Base-by-base conservation (phyloP, 2,797 vertebrate species). In the Loriculus beryllinus region DNA sequence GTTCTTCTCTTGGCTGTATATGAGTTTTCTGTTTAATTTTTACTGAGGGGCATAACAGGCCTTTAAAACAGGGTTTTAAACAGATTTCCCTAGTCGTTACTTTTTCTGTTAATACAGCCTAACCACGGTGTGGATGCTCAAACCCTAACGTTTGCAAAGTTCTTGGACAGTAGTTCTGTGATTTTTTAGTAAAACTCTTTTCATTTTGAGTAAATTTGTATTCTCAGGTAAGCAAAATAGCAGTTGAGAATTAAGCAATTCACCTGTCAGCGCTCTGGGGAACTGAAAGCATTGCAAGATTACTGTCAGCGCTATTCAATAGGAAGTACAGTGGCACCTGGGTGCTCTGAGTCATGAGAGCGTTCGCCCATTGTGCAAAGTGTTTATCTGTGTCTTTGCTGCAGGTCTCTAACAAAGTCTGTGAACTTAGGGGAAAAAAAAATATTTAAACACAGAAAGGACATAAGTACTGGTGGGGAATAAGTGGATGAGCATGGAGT, bases 1-100 rank as follows among this genome's bases (percentile, higher is more conserved):
- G 48, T 6, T 15, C 40, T 79, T 40, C 3, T 49, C 7, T 13
- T n/a, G 5, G 7, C 3, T 6, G 0, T 9, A 0, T 4, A 3
- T 4, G 15, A 9, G 3, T 42, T 77, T 62, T 14, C 18, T 10
- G 45, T 37, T 22, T 8, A 5, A 3, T n/a, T 76, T 51, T 40
- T 28, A n/a, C 52, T 35, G 47, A 54, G 5, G 12, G 5, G 4
- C 8, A 1, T 2, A 20, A 0, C 6, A 17, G 20, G 3, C 9
- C 16, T 51, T n/a, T n/a, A n/a, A n/a, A n/a, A n/a, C 28, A 28
- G 16, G 4, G 7, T 29, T 37, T 72, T 35, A 40, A n/a, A 15
- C 16, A 12, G 14, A 2, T n/a, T 70, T 52, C 4, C 9, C 3
- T 7, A 19, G 10, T 2, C 6, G 8, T 10, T 7, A 0, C 16